A percentile compares a stretch with the other conserved stretches of the same genome.
These are phyloP conservation scores for Microcebus jonahi DNA, from an alignment of 2,113 vertebrate species.

Conservation along the genomic window DNA sequence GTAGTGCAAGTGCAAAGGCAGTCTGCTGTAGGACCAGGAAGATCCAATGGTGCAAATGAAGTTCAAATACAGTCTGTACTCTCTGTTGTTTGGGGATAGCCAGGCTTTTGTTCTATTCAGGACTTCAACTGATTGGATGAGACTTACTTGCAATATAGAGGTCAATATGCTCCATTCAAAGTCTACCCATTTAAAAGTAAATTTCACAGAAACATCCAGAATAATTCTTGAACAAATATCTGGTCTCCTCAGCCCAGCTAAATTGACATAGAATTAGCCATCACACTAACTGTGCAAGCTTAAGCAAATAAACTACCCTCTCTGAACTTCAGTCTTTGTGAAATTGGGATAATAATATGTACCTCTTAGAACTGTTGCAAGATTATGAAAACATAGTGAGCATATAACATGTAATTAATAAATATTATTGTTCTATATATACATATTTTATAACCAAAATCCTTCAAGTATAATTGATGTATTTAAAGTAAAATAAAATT, in stretches of 20 bases:
- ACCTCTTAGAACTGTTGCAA: not conserved
- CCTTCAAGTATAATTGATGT: not conserved
- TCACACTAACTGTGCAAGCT: not conserved
- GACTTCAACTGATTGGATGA: not conserved
- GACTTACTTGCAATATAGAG: not conserved
- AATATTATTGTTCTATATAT: not conserved
- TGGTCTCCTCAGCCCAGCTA: not conserved
- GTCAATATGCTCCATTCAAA: not conserved
- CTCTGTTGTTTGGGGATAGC: too few relatives aligned
- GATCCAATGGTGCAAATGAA: not conserved
- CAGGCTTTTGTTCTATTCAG: not conserved
- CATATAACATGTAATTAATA: not conserved
- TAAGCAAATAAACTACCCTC: not conserved
- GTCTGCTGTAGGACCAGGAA: not conserved
- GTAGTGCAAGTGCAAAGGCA: not conserved
- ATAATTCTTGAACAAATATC: not conserved
- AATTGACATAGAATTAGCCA: not conserved
- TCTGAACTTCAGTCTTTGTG: not conserved
- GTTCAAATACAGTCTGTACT: not conserved
- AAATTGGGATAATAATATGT: constrained; percentile 6
- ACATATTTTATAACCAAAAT: not conserved
- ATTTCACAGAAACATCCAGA: not conserved
- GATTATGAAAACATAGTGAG: not conserved
- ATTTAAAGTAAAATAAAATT: constrained; percentile 18
- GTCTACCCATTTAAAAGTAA: not conserved